Evolutionary conservation across 2,113 vertebrate species (phyloP).

Genomic region (Pangasianodon hypophthalmus): DNA sequence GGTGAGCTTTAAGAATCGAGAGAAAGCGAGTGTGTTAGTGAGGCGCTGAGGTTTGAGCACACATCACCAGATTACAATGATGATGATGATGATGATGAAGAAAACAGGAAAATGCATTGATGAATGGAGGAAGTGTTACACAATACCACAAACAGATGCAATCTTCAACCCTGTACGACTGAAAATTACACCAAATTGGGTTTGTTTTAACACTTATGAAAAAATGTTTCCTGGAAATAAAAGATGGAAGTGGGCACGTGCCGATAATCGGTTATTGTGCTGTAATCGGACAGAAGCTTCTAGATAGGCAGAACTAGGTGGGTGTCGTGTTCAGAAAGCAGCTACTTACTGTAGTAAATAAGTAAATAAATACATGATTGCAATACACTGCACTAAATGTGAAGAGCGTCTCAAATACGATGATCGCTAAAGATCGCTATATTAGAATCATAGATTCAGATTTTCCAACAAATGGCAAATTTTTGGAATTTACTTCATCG

Average conservation of each 20-base stretch:
- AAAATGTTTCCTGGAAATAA: background rate
- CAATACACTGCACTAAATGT: background rate
- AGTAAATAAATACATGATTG: background rate
- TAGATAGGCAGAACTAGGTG: background rate
- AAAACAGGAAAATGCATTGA: background rate
- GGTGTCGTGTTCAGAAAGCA: background rate
- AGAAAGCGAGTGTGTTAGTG: conserved; percentile 68
- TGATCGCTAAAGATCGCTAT: too few species aligned
- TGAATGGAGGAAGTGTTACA: conserved; percentile 2
- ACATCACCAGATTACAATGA: conserved; percentile 26
- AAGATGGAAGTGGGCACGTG: background rate
- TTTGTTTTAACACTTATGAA: background rate
- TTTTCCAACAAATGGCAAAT: too few species aligned
- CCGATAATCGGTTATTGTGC: background rate
- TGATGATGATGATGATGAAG: conserved; percentile 23
- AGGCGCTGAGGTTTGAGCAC: conserved; percentile 70
- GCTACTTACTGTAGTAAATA: background rate
- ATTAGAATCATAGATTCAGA: too few species aligned
- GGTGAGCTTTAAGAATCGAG: conserved; percentile 62
- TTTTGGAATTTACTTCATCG: too few species aligned
- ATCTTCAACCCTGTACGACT: conserved; percentile 50
- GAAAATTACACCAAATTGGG: conserved; percentile 45
- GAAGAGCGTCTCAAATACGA: background rate
- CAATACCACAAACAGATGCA: conserved; percentile 25
- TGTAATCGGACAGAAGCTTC: background rate